Conservation (phyloP, 2,888 invertebrate species). For the Caenorhabditis japonica region DNA sequence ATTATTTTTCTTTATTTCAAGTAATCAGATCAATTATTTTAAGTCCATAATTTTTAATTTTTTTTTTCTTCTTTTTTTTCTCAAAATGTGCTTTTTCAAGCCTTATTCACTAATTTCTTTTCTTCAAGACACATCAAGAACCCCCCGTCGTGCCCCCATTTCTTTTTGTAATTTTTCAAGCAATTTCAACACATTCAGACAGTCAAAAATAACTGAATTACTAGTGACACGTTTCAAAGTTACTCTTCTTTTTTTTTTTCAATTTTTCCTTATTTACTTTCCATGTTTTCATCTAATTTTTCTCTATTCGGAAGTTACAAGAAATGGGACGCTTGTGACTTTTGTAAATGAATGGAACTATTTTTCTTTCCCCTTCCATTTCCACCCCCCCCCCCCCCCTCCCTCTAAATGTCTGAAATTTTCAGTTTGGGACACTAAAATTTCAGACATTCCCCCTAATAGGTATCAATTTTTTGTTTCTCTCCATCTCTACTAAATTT, state of each 20-base stretch:
- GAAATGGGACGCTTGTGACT: constrained; percentile 47
- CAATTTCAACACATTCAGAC: background rate
- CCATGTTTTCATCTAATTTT: constrained; percentile 1
- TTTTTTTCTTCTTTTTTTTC: constrained; percentile 4
- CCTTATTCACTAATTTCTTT: background rate
- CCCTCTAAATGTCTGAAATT: too few relatives aligned
- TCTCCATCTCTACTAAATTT: background rate
- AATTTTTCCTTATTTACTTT: too few relatives aligned
- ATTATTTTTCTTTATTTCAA: constrained; percentile 26
- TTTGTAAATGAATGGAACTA: constrained; percentile 10
- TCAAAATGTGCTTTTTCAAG: background rate
- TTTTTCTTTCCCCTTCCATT: background rate
- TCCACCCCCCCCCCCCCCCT: too few relatives aligned
- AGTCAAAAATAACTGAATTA: background rate
- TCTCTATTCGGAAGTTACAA: constrained; percentile 14
- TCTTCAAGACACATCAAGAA: constrained; percentile 19
- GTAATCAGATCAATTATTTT: constrained; percentile 15
- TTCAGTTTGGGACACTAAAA: constrained; percentile 42
- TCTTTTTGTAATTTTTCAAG: constrained; percentile 38
- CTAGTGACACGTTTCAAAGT: constrained; percentile 31
- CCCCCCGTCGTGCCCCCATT: background rate
- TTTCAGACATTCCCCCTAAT: constrained; percentile 7
- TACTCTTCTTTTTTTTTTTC: constrained; percentile 3
- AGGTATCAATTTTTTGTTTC: constrained; percentile 40
- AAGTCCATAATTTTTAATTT: constrained; percentile 6